These are phyloP conservation scores for Bathynomus jamesi DNA, from an alignment of 1,140 invertebrate genomes.

Conservation along the genomic window DNA sequence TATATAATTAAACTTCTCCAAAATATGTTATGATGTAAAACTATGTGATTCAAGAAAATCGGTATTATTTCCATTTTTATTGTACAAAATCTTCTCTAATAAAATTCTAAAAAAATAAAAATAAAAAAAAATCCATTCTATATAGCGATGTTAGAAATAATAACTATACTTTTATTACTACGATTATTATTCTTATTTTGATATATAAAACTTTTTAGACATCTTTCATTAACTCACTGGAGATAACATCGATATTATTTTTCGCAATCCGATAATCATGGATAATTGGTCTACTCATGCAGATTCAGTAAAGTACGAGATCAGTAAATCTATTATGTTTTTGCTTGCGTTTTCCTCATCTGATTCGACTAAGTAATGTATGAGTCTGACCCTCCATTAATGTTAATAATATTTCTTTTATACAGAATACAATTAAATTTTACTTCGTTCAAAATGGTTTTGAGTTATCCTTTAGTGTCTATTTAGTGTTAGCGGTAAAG, in stretches of 20 bases:
- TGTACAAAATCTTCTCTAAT: not conserved
- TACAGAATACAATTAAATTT: slow-evolving; percentile 2
- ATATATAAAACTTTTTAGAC: too few species aligned
- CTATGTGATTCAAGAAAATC: not conserved
- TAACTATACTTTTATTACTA: not conserved
- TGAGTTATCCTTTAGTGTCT: too few species aligned
- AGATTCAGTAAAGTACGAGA: too few species aligned
- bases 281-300: too few species aligned
- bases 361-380: too few species aligned
- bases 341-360: too few species aligned
- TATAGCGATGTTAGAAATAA: not conserved
- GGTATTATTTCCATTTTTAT: not conserved
- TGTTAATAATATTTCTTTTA: not conserved
- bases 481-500: too few species aligned
- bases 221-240: too few species aligned
- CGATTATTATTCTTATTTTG: not conserved
- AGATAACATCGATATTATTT: not conserved
- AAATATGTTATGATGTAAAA: not conserved
- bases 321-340: too few species aligned
- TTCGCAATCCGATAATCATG: not conserved
- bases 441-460: not conserved
- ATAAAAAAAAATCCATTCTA: not conserved
- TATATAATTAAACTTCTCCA: too few species aligned
- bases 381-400: too few species aligned
- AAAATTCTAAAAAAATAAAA: not conserved